phyloP scores from a whole-genome alignment of 30 jellyfish, hydroid and myxozoan species.

The Turritopsis dohrnii region DNA sequence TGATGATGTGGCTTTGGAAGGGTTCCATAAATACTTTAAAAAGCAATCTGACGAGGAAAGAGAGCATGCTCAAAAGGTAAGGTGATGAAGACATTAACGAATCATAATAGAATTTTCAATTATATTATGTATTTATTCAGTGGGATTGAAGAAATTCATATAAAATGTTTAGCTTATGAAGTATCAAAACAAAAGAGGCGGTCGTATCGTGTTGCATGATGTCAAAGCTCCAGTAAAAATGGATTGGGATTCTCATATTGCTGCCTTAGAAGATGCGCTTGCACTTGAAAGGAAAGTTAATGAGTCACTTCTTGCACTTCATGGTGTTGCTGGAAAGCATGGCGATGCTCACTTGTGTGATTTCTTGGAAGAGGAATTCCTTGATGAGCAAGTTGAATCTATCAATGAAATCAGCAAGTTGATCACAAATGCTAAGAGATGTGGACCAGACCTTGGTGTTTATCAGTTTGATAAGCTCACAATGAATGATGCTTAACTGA shows the following conservation, averaged over 20 bases:
- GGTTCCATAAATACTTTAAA: slow-evolving; percentile 74
- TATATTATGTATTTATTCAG: too few species aligned
- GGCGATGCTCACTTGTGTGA: slow-evolving; percentile 90
- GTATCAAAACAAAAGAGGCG: slow-evolving; percentile 95
- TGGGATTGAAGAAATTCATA: too few species aligned
- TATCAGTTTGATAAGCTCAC: slow-evolving; percentile 78
- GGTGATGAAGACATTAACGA: too few species aligned
- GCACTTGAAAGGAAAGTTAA: slow-evolving; percentile 83
- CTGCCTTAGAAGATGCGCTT: slow-evolving; percentile 90
- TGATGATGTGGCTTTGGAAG: slow-evolving; percentile 81
- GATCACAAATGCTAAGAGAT: slow-evolving; percentile 85
- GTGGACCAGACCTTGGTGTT: slow-evolving; percentile 94
- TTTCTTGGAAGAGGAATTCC: slow-evolving; percentile 70
- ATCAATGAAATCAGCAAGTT: slow-evolving; percentile 73
- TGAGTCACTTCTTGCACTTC: slow-evolving; percentile 75
- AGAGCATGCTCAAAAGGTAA: slow-evolving; percentile 88
- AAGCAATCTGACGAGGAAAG: slow-evolving; percentile 87
- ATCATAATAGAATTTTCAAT: too few species aligned
- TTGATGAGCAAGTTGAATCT: slow-evolving; percentile 84
- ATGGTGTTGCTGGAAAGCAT: slow-evolving; percentile 54
- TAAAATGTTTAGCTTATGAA: slow-evolving; percentile 68
- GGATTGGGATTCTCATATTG: slow-evolving; percentile 80
- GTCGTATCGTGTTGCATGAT: slow-evolving; percentile 72
- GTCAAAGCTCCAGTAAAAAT: slow-evolving; percentile 68
- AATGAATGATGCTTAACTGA: not conserved